Conservation (phyloP, 2,888 invertebrate genomes). For the Synanthedon vespiformis region DNA sequence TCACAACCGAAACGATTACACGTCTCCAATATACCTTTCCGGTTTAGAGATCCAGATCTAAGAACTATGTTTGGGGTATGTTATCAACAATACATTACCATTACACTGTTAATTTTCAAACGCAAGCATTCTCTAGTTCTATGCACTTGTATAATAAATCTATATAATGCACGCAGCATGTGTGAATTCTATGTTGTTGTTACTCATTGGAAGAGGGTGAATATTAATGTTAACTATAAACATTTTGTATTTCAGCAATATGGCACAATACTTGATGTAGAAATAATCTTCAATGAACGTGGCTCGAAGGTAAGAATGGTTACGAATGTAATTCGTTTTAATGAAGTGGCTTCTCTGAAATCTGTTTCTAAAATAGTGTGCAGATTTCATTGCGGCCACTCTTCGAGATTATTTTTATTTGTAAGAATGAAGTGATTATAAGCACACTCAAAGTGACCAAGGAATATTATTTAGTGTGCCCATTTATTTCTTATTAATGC, state of each 20-base stretch:
- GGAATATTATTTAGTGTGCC: too few species aligned
- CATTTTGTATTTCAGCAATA: constrained; percentile 88
- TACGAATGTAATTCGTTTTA: constrained; percentile 11
- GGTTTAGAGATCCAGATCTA: constrained; percentile 98
- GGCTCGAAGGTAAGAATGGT: constrained; percentile 95
- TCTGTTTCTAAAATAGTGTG: constrained; percentile 13
- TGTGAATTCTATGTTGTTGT: constrained; percentile 13
- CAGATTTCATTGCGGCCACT: constrained; percentile 40
- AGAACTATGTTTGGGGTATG: constrained; percentile 98
- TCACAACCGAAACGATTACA: constrained; percentile 94
- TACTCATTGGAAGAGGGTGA: constrained; percentile 6
- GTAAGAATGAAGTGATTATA: constrained; percentile 6
- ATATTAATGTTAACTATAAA: constrained; percentile 24
- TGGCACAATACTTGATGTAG: constrained; percentile 98
- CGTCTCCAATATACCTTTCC: constrained; percentile 99
- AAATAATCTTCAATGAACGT: constrained; percentile 99
- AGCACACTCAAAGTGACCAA: too few species aligned
- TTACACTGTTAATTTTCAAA: background rate
- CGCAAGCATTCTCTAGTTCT: background rate
- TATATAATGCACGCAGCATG: constrained; percentile 21
- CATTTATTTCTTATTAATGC: too few species aligned
- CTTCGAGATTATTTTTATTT: constrained; percentile 3
- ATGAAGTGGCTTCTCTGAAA: constrained; percentile 23
- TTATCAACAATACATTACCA: constrained; percentile 15
- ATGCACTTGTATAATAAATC: background rate